These are phyloP conservation scores for Hyla sarda DNA, from an alignment of 2,113 vertebrate genomes.

Conservation along the genomic window DNA sequence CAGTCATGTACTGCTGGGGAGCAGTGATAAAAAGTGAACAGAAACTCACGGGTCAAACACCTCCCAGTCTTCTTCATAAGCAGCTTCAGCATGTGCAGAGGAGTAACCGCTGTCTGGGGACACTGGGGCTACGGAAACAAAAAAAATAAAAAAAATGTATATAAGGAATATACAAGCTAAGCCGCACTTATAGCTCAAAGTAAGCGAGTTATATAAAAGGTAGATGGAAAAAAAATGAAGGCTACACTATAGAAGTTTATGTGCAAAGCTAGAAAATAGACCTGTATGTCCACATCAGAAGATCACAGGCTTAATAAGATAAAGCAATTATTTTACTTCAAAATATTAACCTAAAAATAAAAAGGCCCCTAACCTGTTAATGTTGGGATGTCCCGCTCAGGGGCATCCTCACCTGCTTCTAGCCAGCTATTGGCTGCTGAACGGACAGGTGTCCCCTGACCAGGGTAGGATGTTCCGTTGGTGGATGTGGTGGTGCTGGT, in stretches of 20 bases:
- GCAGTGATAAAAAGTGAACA: too few relatives aligned
- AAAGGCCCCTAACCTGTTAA: constrained; percentile 81
- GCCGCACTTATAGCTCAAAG: too few relatives aligned
- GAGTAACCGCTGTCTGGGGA: constrained; percentile 90
- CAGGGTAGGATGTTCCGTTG: constrained; percentile 76
- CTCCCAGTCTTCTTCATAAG: constrained; percentile 99
- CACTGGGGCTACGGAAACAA: constrained; percentile 82
- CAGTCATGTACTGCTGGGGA: neutral
- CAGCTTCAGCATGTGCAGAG: constrained; percentile 87
- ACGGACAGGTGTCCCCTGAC: constrained; percentile 74
- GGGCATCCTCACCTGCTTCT: constrained; percentile 79
- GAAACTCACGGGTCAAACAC: constrained; percentile 97
- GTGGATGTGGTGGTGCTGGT: constrained; percentile 84
- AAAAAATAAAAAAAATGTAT: constrained; percentile 62
- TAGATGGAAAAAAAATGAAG: neutral
- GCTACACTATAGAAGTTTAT: neutral
- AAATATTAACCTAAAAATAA: neutral
- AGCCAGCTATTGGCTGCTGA: constrained; percentile 75
- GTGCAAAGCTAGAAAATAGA: too few relatives aligned
- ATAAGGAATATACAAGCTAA: neutral
- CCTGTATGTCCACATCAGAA: neutral
- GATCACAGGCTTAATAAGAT: neutral
- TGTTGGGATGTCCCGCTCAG: constrained; percentile 86
- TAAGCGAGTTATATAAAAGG: neutral
- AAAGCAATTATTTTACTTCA: neutral